Evolutionary conservation across 2,797 vertebrate species (phyloP).

Genomic region (Pogoniulus pusillus): DNA sequence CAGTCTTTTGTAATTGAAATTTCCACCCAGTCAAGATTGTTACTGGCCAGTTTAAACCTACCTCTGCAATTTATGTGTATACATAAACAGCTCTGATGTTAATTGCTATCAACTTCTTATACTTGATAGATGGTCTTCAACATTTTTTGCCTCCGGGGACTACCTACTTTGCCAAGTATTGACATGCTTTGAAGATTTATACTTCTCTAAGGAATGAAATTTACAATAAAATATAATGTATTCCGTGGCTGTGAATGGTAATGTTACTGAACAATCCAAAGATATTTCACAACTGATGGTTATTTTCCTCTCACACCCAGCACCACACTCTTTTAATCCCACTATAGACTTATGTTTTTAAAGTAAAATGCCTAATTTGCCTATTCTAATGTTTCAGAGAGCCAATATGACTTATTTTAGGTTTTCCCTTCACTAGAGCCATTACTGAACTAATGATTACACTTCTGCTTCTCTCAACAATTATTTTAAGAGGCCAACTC

Average conservation of each 20-base stretch:
- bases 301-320: slow-evolving; percentile 26
- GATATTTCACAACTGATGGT: slow-evolving; percentile 66
- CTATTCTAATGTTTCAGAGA: not conserved
- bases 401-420: not conserved
- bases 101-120: slow-evolving; percentile 75
- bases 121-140: slow-evolving; percentile 72
- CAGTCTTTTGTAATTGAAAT: slow-evolving; percentile 39
- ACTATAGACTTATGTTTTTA: not conserved
- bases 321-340: slow-evolving; percentile 3
- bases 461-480: not conserved
- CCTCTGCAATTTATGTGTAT: slow-evolving; percentile 71
- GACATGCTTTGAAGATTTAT: slow-evolving; percentile 77
- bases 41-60: slow-evolving; percentile 60
- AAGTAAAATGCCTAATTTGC: not conserved
- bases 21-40: slow-evolving; percentile 54
- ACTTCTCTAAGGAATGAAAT: slow-evolving; percentile 65
- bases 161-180: slow-evolving; percentile 74
- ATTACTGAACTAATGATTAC: not conserved
- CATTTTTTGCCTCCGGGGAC: slow-evolving; percentile 71
- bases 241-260: slow-evolving; percentile 78
- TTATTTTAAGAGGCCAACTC: not conserved
- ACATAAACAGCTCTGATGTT: slow-evolving; percentile 74
- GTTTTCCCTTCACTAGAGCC: not conserved
- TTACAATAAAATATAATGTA: slow-evolving; percentile 79
- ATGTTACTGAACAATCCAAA: slow-evolving; percentile 63